Evolutionary conservation across 2,888 invertebrate species (phyloP), one percentile per base, ranked within the genome.

Genomic region (Azorinus chamasolen): DNA sequence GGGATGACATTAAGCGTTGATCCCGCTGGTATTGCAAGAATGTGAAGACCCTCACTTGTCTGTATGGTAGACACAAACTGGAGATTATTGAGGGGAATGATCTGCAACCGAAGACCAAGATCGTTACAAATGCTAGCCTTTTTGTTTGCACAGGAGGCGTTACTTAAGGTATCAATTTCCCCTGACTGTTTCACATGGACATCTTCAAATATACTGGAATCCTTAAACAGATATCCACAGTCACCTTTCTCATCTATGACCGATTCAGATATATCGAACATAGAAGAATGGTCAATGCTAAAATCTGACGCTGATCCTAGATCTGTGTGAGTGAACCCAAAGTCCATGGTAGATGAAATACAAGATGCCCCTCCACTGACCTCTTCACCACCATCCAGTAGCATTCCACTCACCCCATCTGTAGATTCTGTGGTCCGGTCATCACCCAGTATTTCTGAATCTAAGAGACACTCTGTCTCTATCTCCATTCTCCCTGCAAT

Each of bases 181-280:
- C 43, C 27, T 37, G 32, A 27, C 18, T 58, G 57, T 22, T 65
- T 65, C 2, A 48, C 22, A 39, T 20, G 32, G 12, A n/a, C 24
- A 20, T 59, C 71, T 50, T 64, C 61, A 53, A 74, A 74, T 2
- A 66, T 61, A 12, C 24, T 43, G 14, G 68, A 51, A 39, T 68
- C 68, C 25, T 46, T 62, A 32, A 74, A 74, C 37, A 74, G 32
- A 22, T 68, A 32, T 5, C 45, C 59, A 32, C 51, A 59, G 22
- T 74, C 74, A 5, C 46, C 55, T 5, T 58, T 68, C 24, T 45
- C 74, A 18, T 48, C 63, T 18, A 70, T 70, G 4, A 62, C 57
- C 2, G 66, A 54, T n/a, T 74, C 74, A 18, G 74, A 25, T 16
- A 74, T 62, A 45, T 66, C 74, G 57, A 74, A 74, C 45, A 74